Evolutionary conservation across 2,888 invertebrate species (phyloP).

Genomic region (Mimas tiliae): DNA sequence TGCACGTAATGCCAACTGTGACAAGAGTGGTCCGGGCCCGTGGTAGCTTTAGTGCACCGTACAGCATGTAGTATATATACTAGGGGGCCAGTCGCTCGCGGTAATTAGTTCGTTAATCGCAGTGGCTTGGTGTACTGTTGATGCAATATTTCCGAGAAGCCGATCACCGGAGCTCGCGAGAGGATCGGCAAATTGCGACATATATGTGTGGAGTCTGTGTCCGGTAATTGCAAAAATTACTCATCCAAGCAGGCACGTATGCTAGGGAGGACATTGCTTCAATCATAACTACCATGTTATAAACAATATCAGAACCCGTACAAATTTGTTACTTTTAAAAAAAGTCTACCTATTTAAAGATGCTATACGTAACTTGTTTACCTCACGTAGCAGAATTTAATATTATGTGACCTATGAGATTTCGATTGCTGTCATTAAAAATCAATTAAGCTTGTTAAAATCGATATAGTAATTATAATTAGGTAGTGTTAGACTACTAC

Average conservation of each 20-base stretch:
- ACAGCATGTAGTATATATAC: conserved; percentile 28
- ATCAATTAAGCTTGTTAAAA: background rate
- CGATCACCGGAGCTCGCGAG: conserved; percentile 71
- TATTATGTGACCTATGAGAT: background rate
- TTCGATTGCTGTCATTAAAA: too few species aligned
- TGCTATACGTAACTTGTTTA: background rate
- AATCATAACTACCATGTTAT: background rate
- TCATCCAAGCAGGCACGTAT: conserved; percentile 39
- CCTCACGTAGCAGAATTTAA: background rate
- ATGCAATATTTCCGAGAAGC: conserved; percentile 79
- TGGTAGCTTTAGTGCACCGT: conserved; percentile 31
- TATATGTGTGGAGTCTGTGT: conserved; percentile 79
- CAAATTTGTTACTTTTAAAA: background rate
- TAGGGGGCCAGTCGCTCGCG: conserved; percentile 38
- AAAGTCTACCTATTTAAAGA: background rate
- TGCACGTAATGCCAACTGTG: conserved; percentile 31
- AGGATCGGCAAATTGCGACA: conserved; percentile 79
- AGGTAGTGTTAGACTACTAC: background rate
- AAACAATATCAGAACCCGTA: background rate
- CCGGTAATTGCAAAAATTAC: conserved; percentile 82
- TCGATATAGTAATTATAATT: background rate
- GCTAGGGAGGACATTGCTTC: conserved; percentile 27
- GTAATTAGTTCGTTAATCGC: conserved; percentile 80
- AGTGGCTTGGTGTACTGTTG: conserved; percentile 62
- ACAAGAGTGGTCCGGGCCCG: conserved; percentile 5